A percentile compares a stretch with the other conserved stretches of the same genome.
phyloP scores from a whole-genome alignment of 2,113 vertebrate species.

The Campylorhamphus procurvoides region DNA sequence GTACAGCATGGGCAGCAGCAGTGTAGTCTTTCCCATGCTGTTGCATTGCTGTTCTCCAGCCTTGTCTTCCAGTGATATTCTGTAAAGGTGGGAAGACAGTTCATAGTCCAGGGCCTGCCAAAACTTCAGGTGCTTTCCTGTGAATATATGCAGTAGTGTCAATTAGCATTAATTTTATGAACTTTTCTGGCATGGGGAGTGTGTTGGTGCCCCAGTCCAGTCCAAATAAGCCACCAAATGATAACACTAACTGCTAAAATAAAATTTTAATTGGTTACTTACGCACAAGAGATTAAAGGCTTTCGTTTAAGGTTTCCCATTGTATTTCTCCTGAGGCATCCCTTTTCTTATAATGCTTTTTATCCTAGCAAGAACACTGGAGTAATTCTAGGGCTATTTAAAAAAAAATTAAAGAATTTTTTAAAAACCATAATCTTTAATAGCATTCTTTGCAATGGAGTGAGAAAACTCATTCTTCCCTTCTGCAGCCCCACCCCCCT shows the following conservation, averaged over 20 bases:
- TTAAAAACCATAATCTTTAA: neutral
- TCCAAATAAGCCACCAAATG: conserved; percentile 51
- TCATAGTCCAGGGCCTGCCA: neutral
- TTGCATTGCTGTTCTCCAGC: conserved; percentile 8
- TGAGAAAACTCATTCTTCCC: neutral
- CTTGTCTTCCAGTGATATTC: neutral
- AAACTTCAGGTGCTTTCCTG: neutral
- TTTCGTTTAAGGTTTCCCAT: conserved; percentile 57
- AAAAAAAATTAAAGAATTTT: neutral
- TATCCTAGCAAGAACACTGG: conserved; percentile 9
- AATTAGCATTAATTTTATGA: neutral
- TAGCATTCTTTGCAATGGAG: neutral
- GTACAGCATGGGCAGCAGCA: conserved; percentile 48
- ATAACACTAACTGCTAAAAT: conserved; percentile 62
- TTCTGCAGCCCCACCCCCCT: neutral
- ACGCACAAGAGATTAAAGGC: conserved; percentile 41
- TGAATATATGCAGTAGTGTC: neutral
- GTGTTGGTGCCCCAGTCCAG: neutral
- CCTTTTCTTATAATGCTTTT: conserved; percentile 33
- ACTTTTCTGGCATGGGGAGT: neutral
- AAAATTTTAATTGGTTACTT: conserved; percentile 68
- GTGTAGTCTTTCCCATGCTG: conserved; percentile 30
- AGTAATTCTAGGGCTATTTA: neutral
- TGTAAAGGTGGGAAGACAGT: neutral
- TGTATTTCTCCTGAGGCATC: conserved; percentile 51